Base-by-base conservation (phyloP, 2,888 invertebrate species). In the Chironomus tentans region DNA sequence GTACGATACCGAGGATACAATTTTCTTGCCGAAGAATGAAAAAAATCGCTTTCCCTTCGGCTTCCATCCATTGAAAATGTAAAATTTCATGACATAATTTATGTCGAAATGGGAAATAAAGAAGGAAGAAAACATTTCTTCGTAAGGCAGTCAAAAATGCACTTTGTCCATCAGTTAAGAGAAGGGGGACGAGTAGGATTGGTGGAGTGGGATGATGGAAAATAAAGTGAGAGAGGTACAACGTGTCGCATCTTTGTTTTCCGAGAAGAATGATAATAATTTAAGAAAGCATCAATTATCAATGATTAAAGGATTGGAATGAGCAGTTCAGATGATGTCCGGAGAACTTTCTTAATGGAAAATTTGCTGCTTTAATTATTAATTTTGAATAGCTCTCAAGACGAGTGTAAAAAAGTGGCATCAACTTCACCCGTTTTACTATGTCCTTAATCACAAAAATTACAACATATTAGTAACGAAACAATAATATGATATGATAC, bases 11-110 rank as follows among this genome's bases (percentile, higher is more conserved):
- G 56, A 56, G 56, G 18, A 56, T 18, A 56, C n/a, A 56, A n/a
- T n/a, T 56, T 15, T 6, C 56, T 56, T 2, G 5, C 15, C 56
- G 38, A 38, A 38, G 38, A 38, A 38, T 38, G 38, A 28, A 28
- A 50, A 38, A 10, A 38, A 38, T 38, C 38, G 38, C 18, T 65
- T 22, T 65, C 65, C 24, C 65, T 15, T 61, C 56, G 46, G 61
- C 46, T 73, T 62, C 62, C 72, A 73, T 65, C 65, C 21, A 24
- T 65, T 24, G 72, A 62, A 61, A 61, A 28, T 73, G 24, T 74
- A 68, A 62, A 74, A 46, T 74, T 73, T 73, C 48, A 68, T 74
- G 68, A 74, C 74, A 74, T 74, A 68, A 74, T 74, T 74, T 65
- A 74, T 65, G 65, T 68, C 47, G 74, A 74, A 68, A 24, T 47